Percentiles rank a stretch among this genome's conserved stretches.
Evolutionary conservation across 2,113 vertebrate genomes (phyloP).

Genomic region (Dipodomys ordii): DNA sequence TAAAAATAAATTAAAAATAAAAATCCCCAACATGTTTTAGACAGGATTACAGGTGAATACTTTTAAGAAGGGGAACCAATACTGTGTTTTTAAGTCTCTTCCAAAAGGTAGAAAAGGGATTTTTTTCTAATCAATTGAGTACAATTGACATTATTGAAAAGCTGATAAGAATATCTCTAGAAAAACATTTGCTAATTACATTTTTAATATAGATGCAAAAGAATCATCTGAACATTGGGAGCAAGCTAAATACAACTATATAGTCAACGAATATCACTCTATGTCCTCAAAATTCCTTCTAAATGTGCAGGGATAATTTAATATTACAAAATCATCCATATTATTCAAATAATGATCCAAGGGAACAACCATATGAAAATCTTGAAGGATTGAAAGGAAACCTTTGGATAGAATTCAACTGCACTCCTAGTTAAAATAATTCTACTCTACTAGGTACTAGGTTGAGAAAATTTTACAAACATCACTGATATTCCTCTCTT

Average conservation of each 20-base stretch:
- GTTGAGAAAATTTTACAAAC: constrained; percentile 18
- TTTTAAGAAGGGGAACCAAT: constrained; percentile 26
- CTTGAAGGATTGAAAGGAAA: constrained; percentile 13
- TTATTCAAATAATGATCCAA: background rate
- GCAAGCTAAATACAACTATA: background rate
- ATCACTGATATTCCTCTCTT: background rate
- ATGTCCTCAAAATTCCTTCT: background rate
- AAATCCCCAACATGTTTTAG: background rate
- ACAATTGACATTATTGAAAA: background rate
- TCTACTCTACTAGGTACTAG: background rate
- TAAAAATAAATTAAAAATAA: background rate
- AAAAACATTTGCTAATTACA: background rate
- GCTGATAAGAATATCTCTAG: background rate
- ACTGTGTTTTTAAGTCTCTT: background rate
- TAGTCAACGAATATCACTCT: constrained; percentile 3
- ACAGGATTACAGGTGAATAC: background rate
- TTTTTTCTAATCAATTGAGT: too few species aligned
- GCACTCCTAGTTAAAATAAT: background rate
- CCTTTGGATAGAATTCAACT: background rate
- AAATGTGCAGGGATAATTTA: constrained; percentile 34
- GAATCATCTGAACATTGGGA: background rate
- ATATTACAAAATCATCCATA: background rate
- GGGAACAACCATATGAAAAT: background rate
- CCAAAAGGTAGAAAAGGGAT: constrained; percentile 23
- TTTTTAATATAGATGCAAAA: constrained; percentile 21